Evolutionary conservation across 2,113 vertebrate species (phyloP).

Genomic region (Pluvialis apricaria): DNA sequence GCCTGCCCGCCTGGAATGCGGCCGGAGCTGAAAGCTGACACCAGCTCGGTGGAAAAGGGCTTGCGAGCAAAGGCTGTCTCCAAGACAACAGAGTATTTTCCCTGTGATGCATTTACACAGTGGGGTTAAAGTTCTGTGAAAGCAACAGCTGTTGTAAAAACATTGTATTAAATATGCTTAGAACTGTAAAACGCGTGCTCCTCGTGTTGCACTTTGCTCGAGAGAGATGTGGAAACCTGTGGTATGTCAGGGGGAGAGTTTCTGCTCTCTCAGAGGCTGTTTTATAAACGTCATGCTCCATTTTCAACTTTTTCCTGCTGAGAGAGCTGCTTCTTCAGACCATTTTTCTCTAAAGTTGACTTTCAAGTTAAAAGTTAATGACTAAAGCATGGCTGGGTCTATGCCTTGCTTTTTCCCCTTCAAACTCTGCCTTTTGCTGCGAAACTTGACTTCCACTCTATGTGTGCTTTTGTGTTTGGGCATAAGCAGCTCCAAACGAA

Average conservation of each 20-base stretch:
- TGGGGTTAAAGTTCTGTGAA: conserved; percentile 88
- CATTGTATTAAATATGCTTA: conserved; percentile 77
- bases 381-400: background rate
- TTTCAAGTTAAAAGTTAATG: background rate
- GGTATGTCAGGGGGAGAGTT: conserved; percentile 17
- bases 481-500: background rate
- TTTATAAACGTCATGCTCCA: background rate
- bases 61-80: conserved; percentile 71
- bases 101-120: conserved; percentile 75
- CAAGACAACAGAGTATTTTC: conserved; percentile 75
- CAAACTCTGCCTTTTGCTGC: background rate
- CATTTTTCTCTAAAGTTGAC: background rate
- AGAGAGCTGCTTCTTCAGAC: background rate
- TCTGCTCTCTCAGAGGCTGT: background rate
- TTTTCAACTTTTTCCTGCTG: conserved; percentile 6
- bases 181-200: conserved; percentile 63
- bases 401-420: background rate
- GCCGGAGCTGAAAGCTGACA: conserved; percentile 80
- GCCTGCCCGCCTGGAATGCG: conserved; percentile 67
- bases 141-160: conserved; percentile 93
- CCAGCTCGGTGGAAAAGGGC: conserved; percentile 65
- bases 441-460: background rate
- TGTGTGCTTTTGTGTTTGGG: background rate
- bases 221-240: conserved; percentile 40
- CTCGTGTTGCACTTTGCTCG: conserved; percentile 3